Conservation (phyloP, 2,888 invertebrate species). For the Drosophila basisetae region DNA sequence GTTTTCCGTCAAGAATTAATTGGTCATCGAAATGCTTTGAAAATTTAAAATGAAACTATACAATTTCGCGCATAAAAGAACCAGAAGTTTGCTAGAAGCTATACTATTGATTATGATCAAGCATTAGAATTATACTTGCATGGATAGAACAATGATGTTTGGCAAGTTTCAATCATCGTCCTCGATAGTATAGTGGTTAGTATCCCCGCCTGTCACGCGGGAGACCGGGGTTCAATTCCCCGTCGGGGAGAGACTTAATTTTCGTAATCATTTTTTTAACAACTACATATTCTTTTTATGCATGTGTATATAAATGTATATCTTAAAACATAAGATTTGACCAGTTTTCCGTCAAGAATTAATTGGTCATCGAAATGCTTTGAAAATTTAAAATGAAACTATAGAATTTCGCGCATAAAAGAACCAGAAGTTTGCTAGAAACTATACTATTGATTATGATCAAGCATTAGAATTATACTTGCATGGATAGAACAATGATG, state of each 20-base stretch:
- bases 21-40: neutral
- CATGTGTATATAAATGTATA: neutral
- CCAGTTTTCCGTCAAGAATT: neutral
- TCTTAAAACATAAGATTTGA: neutral
- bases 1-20: neutral
- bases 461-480: neutral
- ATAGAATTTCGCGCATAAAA: neutral
- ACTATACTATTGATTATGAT: neutral
- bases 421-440: neutral
- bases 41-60: neutral
- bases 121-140: neutral
- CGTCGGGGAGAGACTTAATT: slow-evolving; percentile 47
- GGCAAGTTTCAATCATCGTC: accelerated
- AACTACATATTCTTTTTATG: neutral
- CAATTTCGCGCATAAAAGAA: neutral
- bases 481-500: neutral
- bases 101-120: neutral
- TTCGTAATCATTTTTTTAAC: neutral
- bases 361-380: neutral
- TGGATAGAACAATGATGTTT: neutral
- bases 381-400: neutral
- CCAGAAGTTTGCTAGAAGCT: neutral
- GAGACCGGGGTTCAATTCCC: slow-evolving; percentile 68
- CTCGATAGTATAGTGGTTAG: slow-evolving; percentile 74
- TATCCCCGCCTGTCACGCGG: slow-evolving; percentile 69